Evolutionary conservation across 2,113 vertebrate species (phyloP), one percentile per base, ranked within the genome.

Genomic region (Arenaria interpres): DNA sequence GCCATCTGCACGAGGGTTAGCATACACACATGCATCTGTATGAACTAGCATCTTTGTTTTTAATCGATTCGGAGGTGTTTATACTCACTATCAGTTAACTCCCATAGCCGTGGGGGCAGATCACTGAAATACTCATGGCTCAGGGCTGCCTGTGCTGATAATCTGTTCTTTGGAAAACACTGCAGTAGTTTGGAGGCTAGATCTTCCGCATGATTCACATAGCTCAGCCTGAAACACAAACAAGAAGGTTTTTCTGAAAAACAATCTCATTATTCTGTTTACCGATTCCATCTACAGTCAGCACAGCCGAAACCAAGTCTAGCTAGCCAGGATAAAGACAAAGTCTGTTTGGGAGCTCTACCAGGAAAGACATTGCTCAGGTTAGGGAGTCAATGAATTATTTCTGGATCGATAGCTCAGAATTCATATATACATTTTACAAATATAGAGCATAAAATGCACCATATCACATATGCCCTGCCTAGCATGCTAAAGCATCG

Each of bases 81-180:
- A 91, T 96, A 99, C 99, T 98, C 94, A 99, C 99, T 99, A 96
- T 99, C 99, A 8, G 99, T 98, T 96, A 99, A 98, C 85, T 99
- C 99, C 98, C 99, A 99, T 98, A 99, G 99, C 98, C 99, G 99
- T n/a, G 99, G 98, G 85, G 99, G 99, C 92, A 99, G 98, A 96
- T 99, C 98, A 98, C 98, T 99, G 98, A 99, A 99, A 98, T 99
- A 99, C 93, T 99, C 98, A 1, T 99, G 99, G 98, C 98, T 98
- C 97, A 99, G 98, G 67, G 99, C 99, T 45, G 98, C 98, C 97
- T 98, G 99, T 64, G 99, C 99, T 21, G 99, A 99, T 94, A 99
- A 98, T 84, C 99, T 99, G 98, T 99, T 99, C 99, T 99, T 99
- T 98, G 99, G 99, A 97, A 99, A 99, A 98, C 99, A 99, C 94